Conservation (phyloP, 2,888 invertebrate species). For the Tiliacea aurago region DNA sequence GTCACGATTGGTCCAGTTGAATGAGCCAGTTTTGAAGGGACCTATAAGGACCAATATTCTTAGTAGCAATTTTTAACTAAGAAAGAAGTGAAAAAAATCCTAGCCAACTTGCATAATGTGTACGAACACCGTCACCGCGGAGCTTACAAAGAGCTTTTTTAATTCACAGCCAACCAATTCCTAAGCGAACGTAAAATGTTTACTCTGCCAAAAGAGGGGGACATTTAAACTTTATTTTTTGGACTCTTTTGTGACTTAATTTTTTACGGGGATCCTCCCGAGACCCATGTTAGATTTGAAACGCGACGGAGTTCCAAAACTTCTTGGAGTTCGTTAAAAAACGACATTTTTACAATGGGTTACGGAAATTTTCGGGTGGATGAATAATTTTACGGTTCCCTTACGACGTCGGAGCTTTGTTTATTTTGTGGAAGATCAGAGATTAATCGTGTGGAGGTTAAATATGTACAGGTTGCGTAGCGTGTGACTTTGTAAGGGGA, state of each 20-base stretch:
- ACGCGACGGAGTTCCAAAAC: slow-evolving; percentile 83
- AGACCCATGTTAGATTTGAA: slow-evolving; percentile 88
- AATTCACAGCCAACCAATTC: slow-evolving; percentile 79
- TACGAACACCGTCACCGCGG: slow-evolving; percentile 65
- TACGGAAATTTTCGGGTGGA: slow-evolving; percentile 78
- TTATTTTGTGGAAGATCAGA: slow-evolving; percentile 70
- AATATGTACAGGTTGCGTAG: slow-evolving; percentile 37
- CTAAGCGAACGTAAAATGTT: slow-evolving; percentile 87
- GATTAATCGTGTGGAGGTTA: slow-evolving; percentile 58
- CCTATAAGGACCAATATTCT: not conserved
- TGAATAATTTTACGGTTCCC: slow-evolving; percentile 87
- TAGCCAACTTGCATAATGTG: slow-evolving; percentile 55
- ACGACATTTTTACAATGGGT: slow-evolving; percentile 88
- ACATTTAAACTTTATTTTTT: slow-evolving; percentile 86
- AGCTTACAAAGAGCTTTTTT: slow-evolving; percentile 76
- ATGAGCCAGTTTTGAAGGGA: not conserved
- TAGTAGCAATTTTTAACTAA: not conserved
- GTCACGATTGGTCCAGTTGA: not conserved
- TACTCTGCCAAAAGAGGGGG: slow-evolving; percentile 83
- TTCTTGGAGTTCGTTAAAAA: slow-evolving; percentile 87
- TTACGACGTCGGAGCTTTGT: slow-evolving; percentile 69
- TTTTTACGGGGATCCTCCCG: slow-evolving; percentile 85
- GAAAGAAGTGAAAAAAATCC: slow-evolving; percentile 19
- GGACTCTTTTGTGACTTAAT: slow-evolving; percentile 86
- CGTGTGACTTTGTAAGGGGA: slow-evolving; percentile 29